Evolutionary conservation across 2,797 vertebrate genomes (phyloP), one percentile per base, ranked within the genome.

Genomic region (Hafferia zeledoni): DNA sequence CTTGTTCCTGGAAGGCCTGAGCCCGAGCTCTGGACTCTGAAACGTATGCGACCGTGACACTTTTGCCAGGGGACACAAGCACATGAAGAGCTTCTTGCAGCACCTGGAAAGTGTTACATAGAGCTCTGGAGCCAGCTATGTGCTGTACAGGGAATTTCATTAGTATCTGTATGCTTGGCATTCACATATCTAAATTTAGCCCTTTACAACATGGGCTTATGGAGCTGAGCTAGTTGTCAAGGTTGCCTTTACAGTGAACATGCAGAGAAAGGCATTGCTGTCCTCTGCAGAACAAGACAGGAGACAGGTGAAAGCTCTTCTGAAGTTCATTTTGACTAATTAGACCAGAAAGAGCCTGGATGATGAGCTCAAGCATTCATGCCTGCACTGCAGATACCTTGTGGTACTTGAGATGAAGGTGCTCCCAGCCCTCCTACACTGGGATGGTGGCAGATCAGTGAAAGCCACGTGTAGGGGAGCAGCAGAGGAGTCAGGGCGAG

Each of bases 11-110:
- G 33, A 53, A 83, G 9, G 28, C 33, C 52, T 27, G 39, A 83
- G 31, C 39, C 81, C 24, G 35, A 84, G 49, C 31, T 56, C 75
- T 53, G 50, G 41, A 11, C 63, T 81, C 57, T 63, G 49, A 74
- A 57, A 47, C 44, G 6, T 27, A 22, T 0, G 0, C 4, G 13
- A 80, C 11, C 0, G 1, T 70, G 41, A 69, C 33, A 65, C 33
- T 84, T 83, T 74, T 91, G 44, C 53, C 35, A 20, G 12, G 56
- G 31, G 11, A 69, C 25, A 11, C 11, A 31, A 37, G 28, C 33
- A 23, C 2, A 6, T 41, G 18, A 39, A 67, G 35, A 77, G 5
- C 22, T 28, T 86, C 52, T 56, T 70, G 27, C 4, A 25, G 83
- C 93, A 33, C 41, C 35, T 70, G 4, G 57, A 33, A 24, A 39